Evolutionary conservation across 2,797 vertebrate genomes (phyloP).

Genomic region (Poeciliopsis infans): DNA sequence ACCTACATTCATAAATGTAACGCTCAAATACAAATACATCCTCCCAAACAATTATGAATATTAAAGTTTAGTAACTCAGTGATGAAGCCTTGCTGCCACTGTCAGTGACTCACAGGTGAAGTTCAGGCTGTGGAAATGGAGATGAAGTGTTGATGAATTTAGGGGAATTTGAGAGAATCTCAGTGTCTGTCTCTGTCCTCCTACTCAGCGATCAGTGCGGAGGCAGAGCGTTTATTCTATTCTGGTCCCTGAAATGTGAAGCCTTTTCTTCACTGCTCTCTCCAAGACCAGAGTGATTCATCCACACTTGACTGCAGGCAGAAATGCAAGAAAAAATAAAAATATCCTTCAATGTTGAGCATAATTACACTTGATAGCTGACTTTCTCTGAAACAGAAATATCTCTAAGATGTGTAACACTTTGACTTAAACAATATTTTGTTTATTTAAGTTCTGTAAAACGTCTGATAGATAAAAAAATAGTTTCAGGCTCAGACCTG

Average conservation of each 20-base stretch:
- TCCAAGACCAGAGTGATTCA: conserved; percentile 63
- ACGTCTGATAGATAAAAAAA: too few relatives aligned
- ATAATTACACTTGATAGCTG: not conserved
- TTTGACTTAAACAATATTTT: too few relatives aligned
- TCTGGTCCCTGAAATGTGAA: conserved; percentile 60
- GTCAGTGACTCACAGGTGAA: conserved; percentile 15
- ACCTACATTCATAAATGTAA: not conserved
- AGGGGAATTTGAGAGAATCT: conserved; percentile 60
- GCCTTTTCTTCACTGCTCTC: conserved; percentile 62
- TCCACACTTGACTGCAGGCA: conserved; percentile 47
- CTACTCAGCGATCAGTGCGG: conserved; percentile 61
- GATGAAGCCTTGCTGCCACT: not conserved
- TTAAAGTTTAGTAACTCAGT: not conserved
- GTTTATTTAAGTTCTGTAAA: too few relatives aligned
- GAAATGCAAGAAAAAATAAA: conserved; percentile 5
- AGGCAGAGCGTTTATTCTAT: conserved; percentile 69
- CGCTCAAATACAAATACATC: not conserved
- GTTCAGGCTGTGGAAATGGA: conserved; percentile 17
- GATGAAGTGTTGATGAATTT: conserved; percentile 47
- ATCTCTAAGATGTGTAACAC: not conserved
- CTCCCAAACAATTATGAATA: not conserved
- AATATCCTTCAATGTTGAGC: conserved; percentile 7
- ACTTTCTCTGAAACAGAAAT: not conserved
- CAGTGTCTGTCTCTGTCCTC: conserved; percentile 61
- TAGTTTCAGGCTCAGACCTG: too few relatives aligned